Evolutionary conservation across 2,113 vertebrate species (phyloP), one percentile per base, ranked within the genome.

Genomic region (Antechinus stuartii): DNA sequence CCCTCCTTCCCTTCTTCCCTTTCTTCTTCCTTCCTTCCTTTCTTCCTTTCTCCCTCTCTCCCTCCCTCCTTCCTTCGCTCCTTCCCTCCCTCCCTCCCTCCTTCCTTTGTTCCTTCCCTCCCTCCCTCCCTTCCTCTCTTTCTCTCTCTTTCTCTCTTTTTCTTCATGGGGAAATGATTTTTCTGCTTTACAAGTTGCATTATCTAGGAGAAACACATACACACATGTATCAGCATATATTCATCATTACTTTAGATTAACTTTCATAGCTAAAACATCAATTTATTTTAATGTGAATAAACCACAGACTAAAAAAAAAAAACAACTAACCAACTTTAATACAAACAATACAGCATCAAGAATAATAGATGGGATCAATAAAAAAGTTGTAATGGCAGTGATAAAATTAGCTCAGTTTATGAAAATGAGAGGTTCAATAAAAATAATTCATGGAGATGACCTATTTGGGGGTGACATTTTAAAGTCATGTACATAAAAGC

Each of bases 251-350:
- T 98, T 97, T 95, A 89, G 55, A 96, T 96, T 91, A 97, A 92
- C 97, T 97, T 92, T 91, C 94, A 92, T 92, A 30, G 1, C 0
- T 95, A 90, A 98, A 98, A 89, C 95, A 30, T 95, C 96, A 96
- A 97, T 97, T 94, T 97, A 94, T 97, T 98, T 97, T 97, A 97
- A 97, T 98, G 94, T 91, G 96, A 97, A 96, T 61, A 30, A 16
- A 97, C 84, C 96, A 95, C 92, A 96, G 84, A 97, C 76, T 30
- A 93, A 91, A 35, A 35, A 35, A 68, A 52, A 10, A 49, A 49
- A 49, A 49, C 49, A 49, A 12, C 27, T 30, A 61, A 35, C 26
- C 30, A 68, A 97, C 50, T 93, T 94, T 98, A 95, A 54, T 92
- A 10, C 96, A 96, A 97, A 96, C 93, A 96, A 92, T 97, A 92